Evolutionary conservation across 2,113 vertebrate genomes (phyloP).

Genomic region (Prolemur simus): DNA sequence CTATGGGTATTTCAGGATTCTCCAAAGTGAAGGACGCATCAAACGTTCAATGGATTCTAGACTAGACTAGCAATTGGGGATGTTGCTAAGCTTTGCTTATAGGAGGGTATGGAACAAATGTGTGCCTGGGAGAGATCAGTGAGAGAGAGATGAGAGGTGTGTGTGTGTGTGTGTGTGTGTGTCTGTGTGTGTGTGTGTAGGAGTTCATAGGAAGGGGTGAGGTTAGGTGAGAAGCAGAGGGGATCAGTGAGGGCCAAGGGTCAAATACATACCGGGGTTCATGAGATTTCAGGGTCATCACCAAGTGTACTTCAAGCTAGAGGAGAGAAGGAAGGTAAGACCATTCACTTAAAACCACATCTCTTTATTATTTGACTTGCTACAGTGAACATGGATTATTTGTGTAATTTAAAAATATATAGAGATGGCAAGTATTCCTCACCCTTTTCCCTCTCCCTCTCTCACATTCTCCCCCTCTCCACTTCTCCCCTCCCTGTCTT

Average conservation of each 20-base stretch:
- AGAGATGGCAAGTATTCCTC: background rate
- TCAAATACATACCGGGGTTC: background rate
- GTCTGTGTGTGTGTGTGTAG: background rate
- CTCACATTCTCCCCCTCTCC: background rate
- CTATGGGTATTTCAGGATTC: accelerated
- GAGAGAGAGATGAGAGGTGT: background rate
- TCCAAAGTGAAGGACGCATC: background rate
- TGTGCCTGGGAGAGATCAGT: background rate
- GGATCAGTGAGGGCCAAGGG: background rate
- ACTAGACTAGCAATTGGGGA: background rate
- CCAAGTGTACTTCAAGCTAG: background rate
- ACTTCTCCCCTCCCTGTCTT: too few relatives aligned
- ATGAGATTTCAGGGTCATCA: background rate
- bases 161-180: background rate
- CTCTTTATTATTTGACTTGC: background rate
- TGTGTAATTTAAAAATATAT: slow-evolving; percentile 23
- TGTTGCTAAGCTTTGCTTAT: accelerated
- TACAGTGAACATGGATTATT: slow-evolving; percentile 15
- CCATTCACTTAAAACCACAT: slow-evolving; percentile 19
- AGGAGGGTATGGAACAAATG: background rate
- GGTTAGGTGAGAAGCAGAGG: background rate
- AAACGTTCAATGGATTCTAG: background rate
- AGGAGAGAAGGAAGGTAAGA: slow-evolving; percentile 7
- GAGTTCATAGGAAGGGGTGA: background rate
- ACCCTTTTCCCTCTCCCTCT: background rate